Percentiles rank a stretch among this genome's conserved stretches.
Evolutionary conservation across 2,888 invertebrate species (phyloP).

Genomic region (Campoplex nolae): DNA sequence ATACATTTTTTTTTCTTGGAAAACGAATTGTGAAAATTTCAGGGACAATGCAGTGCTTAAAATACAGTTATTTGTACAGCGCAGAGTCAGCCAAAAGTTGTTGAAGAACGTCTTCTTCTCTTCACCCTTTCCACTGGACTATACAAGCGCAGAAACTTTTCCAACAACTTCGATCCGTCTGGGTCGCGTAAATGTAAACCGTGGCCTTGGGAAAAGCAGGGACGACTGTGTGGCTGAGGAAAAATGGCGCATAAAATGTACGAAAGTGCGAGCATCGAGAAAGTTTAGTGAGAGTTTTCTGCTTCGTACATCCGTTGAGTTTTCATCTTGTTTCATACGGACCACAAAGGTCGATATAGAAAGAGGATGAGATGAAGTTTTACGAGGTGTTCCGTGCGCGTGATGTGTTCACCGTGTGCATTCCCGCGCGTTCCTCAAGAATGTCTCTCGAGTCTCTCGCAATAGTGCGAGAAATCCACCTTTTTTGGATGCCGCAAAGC

Average conservation of each 20-base stretch:
- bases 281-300: slow-evolving; percentile 52
- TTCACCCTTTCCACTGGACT: not conserved
- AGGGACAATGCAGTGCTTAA: not conserved
- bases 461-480: slow-evolving; percentile 11
- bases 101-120: slow-evolving; percentile 30
- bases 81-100: not conserved
- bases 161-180: slow-evolving; percentile 52
- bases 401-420: slow-evolving; percentile 41
- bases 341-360: slow-evolving; percentile 21
- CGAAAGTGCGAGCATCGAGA: slow-evolving; percentile 20
- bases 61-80: not conserved
- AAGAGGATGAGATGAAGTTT: slow-evolving; percentile 37
- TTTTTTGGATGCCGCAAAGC: slow-evolving; percentile 13
- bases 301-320: slow-evolving; percentile 20
- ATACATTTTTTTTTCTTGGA: not conserved
- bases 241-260: slow-evolving; percentile 50
- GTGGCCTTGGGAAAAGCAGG: slow-evolving; percentile 54
- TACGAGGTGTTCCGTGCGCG: slow-evolving; percentile 43
- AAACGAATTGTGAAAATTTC: not conserved
- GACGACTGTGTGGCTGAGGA: slow-evolving; percentile 24
- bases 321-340: slow-evolving; percentile 46
- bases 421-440: slow-evolving; percentile 33
- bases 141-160: slow-evolving; percentile 17
- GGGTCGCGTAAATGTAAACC: slow-evolving; percentile 46
- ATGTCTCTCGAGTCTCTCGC: slow-evolving; percentile 27